phyloP scores from a whole-genome alignment of 1,140 invertebrate genomes.

The Condylostylus longicornis region DNA sequence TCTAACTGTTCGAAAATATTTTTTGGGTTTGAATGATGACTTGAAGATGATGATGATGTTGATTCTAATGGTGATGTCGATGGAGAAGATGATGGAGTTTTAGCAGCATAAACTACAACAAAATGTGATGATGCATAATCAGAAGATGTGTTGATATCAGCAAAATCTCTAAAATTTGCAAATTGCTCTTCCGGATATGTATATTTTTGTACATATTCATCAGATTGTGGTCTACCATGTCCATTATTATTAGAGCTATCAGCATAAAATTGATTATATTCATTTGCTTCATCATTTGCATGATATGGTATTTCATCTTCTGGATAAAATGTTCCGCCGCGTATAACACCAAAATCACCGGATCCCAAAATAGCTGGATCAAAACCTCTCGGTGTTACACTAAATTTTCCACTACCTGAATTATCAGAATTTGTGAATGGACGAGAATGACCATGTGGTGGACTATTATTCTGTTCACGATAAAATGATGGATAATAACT shows the following conservation, averaged over 20 bases:
- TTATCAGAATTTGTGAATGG: too few species aligned
- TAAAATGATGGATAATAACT: constrained; percentile 30
- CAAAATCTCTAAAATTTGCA: constrained; percentile 75
- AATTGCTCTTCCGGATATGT: constrained; percentile 58
- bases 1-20: constrained; percentile 68
- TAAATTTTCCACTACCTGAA: too few species aligned
- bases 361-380: constrained; percentile 52
- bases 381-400: constrained; percentile 16
- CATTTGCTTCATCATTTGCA: constrained; percentile 34
- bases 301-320: constrained; percentile 34
- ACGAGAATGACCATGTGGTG: constrained; percentile 27
- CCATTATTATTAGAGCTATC: constrained; percentile 43
- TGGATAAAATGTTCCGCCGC: constrained; percentile 69
- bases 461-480: constrained; percentile 26
- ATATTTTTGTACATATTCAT: constrained; percentile 30
- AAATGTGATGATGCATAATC: constrained; percentile 67
- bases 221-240: constrained; percentile 40
- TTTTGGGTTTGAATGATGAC: constrained; percentile 44
- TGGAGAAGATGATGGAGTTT: constrained; percentile 42
- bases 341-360: constrained; percentile 76
- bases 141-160: constrained; percentile 68
- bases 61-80: constrained; percentile 20
- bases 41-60: constrained; percentile 21
- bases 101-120: constrained; percentile 65
- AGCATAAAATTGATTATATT: constrained; percentile 40